Percentiles rank a stretch among this genome's conserved stretches.
Evolutionary conservation across 1,140 invertebrate species (phyloP).

Genomic region (Panagrolaimus sp.): DNA sequence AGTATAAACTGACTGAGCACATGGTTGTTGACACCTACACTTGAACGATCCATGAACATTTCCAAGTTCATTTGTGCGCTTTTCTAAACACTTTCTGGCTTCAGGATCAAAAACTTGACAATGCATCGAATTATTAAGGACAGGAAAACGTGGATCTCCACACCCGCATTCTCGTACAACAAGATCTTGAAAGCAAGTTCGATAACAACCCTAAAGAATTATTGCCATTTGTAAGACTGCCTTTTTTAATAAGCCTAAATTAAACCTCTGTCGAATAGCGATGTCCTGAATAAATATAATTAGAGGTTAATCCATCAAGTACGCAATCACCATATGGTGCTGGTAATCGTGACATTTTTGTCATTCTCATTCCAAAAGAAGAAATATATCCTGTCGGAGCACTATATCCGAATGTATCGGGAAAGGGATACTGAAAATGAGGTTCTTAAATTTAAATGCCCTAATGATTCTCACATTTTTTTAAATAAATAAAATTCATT

Average conservation of each 20-base stretch:
- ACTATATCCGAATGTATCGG: constrained; percentile 46
- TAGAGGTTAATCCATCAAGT: constrained; percentile 19
- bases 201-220: constrained; percentile 42
- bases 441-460: no score
- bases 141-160: constrained; percentile 46
- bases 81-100: constrained; percentile 24
- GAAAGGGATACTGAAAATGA: constrained; percentile 50
- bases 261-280: constrained; percentile 41
- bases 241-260: not conserved
- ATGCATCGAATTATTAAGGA: constrained; percentile 23
- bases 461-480: no score
- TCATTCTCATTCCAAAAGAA: constrained; percentile 43
- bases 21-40: constrained; percentile 45
- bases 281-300: constrained; percentile 45
- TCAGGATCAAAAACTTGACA: constrained; percentile 40
- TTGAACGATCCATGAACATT: constrained; percentile 16
- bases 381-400: constrained; percentile 49
- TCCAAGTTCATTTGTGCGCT: not conserved
- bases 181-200: constrained; percentile 47
- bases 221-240: no score
- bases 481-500: no score
- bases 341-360: constrained; percentile 36
- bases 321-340: constrained; percentile 49
- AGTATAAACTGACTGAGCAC: constrained; percentile 42
- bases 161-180: constrained; percentile 41